Evolutionary conservation across 2,113 vertebrate species (phyloP).

Genomic region (Buteo buteo): DNA sequence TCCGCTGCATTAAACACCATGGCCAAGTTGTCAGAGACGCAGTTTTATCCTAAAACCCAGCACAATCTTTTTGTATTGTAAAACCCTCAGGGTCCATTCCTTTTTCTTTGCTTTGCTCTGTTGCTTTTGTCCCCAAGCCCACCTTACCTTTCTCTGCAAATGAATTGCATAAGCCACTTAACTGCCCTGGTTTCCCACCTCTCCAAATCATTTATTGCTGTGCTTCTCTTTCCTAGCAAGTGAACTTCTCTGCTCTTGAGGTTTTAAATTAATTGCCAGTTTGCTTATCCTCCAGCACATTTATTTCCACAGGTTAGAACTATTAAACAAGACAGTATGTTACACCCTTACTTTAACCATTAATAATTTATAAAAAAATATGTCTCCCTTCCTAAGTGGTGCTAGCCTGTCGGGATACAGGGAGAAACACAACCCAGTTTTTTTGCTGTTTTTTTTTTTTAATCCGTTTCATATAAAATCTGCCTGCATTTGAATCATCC

Average conservation of each 20-base stretch:
- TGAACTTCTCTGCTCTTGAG: background rate
- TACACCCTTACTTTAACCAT: background rate
- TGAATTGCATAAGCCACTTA: background rate
- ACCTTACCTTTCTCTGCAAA: background rate
- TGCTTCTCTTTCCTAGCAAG: background rate
- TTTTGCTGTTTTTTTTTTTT: background rate
- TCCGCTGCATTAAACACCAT: background rate
- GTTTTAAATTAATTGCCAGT: background rate
- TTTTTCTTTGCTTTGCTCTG: background rate
- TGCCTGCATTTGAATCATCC: background rate
- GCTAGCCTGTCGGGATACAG: background rate
- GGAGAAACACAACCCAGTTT: background rate
- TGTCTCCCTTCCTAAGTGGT: accelerated
- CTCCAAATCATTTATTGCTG: background rate
- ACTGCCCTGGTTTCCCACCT: background rate
- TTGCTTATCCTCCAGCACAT: background rate
- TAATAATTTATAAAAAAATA: background rate
- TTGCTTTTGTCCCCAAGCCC: background rate
- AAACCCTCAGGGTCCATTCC: background rate
- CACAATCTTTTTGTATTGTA: background rate
- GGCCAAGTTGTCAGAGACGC: background rate
- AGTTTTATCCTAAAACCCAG: background rate
- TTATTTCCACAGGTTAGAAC: background rate
- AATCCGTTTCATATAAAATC: background rate
- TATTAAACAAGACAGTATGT: background rate